Evolutionary conservation across 2,888 invertebrate genomes (phyloP), one percentile per base, ranked within the genome.

Genomic region (Cyaniris semiargus): DNA sequence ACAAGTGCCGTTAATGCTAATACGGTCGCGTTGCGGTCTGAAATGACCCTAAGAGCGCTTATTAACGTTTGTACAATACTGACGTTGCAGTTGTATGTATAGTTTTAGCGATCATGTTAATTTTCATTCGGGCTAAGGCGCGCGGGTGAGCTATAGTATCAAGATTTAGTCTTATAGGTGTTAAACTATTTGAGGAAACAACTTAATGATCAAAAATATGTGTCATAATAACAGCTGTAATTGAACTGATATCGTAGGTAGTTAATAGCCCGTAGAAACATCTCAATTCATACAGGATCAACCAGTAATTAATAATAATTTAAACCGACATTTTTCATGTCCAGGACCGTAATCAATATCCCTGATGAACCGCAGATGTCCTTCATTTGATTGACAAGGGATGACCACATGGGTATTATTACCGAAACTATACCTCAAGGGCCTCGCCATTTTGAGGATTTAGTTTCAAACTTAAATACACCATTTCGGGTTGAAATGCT

Each of bases 351-450:
- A 71, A 76, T 76, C 76, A 76, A 71, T 76, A 71, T 71, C 74
- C 76, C 21, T 38, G 76, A 71, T 58, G 15, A 38, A 70, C 76
- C 71, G 56, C 76, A 76, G 48, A 70, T 71, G 76, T 76, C 71
- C 71, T 38, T 76, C 71, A 71, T 76, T 71, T 76, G 76, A 76
- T 72, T 72, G 76, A 76, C 76, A 27, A 53, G 76, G 76, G 76
- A 56, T 76, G 76, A 58, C 76, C 76, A 76, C 76, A 76, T 38
- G 76, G 72, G 76, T 34, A 76, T 76, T 76, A 76, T 76, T 76
- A 71, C 76, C 58, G 38, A 76, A 76, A 76, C 72, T 76, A 76
- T 56, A 76, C 71, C 58, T 58, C 56, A 76, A 76, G 53, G 56
- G 71, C 76, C 56, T 34, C 56, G 21, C 56, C 38, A 56, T 76